Evolutionary conservation across 2,797 vertebrate genomes (phyloP).

Genomic region (Apogon hyalosoma): DNA sequence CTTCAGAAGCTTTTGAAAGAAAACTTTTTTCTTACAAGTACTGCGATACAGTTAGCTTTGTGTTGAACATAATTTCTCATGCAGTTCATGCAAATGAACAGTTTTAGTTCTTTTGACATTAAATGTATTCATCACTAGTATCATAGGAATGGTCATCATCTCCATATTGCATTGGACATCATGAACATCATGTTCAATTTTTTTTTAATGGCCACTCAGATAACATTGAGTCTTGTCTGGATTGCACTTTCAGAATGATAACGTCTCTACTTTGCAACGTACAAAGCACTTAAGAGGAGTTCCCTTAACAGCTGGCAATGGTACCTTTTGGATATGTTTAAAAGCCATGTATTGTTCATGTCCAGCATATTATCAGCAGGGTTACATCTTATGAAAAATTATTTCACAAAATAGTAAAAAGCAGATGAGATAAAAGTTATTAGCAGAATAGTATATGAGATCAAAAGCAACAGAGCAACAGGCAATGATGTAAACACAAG

Average conservation of each 20-base stretch:
- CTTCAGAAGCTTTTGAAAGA: constrained; percentile 90
- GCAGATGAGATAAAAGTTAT: constrained; percentile 77
- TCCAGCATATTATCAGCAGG: constrained; percentile 71
- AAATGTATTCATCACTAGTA: constrained; percentile 78
- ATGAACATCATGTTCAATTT: constrained; percentile 59
- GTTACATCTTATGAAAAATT: constrained; percentile 79
- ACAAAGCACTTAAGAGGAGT: constrained; percentile 83
- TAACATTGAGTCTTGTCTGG: constrained; percentile 60
- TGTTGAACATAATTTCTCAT: constrained; percentile 89
- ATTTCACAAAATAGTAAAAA: constrained; percentile 78
- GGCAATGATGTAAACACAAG: constrained; percentile 78
- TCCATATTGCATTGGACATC: constrained; percentile 76
- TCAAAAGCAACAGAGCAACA: constrained; percentile 85
- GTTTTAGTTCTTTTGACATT: constrained; percentile 81
- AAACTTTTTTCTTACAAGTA: constrained; percentile 86
- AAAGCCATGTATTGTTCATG: constrained; percentile 72
- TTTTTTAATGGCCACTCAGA: constrained; percentile 55
- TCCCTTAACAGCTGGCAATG: constrained; percentile 83
- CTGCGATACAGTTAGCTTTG: constrained; percentile 89
- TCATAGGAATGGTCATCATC: constrained; percentile 77
- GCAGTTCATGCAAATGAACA: constrained; percentile 96
- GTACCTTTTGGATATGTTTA: constrained; percentile 67
- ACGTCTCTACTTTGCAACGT: constrained; percentile 86
- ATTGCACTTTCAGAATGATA: constrained; percentile 79
- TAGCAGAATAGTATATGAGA: constrained; percentile 75